Evolutionary conservation across 1,140 invertebrate species (phyloP), one percentile per base, ranked within the genome.

Genomic region (Hylaeus volcanicus): DNA sequence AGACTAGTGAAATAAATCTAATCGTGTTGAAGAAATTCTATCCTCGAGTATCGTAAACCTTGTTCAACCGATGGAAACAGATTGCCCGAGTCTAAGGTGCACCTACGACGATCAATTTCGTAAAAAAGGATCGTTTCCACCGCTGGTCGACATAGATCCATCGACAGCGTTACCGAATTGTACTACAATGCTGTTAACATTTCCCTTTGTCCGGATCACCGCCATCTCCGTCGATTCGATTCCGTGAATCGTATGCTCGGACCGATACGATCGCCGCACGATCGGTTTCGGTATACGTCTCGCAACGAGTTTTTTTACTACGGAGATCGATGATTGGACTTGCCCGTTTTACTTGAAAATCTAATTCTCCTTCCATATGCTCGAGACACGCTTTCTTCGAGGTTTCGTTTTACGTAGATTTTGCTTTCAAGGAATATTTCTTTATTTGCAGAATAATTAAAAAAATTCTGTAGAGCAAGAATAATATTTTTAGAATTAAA

Each of bases 61-160:
- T 15, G 61, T 85, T 74, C 26, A 86, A 79, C 79, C 84, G 70
- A 86, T 83, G 80, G 84, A 72, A 86, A 86, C 43, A 70, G 76
- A 86, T 85, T 75, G 26, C 79, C 74, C 61, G 83, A 82, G 85
- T 85, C 61, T 77, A 68, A 26, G 26, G 26, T 26, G 61, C 71
- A 85, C 79, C 74, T 81, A 74, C 70, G 70, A 74, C 56, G 53
- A 58, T 15, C 41, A 48, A 73, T 86, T 86, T 86, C 85, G 85
- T 64, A 51, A 86, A 86, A 79, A 77, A 45, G 56, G 39, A 76
- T 79, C 84, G 72, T 86, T 86, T 82, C 75, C 75, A 68, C 73
- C 48, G 82, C 43, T 69, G 26, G 26, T 26, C 26, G 26, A 26
- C 26, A 26, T 0, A 26, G 26, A 26, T 26, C 26, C 26, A 26